These are phyloP conservation scores for Mustela nigripes DNA, from an alignment of 2,113 vertebrate species.

Conservation along the genomic window DNA sequence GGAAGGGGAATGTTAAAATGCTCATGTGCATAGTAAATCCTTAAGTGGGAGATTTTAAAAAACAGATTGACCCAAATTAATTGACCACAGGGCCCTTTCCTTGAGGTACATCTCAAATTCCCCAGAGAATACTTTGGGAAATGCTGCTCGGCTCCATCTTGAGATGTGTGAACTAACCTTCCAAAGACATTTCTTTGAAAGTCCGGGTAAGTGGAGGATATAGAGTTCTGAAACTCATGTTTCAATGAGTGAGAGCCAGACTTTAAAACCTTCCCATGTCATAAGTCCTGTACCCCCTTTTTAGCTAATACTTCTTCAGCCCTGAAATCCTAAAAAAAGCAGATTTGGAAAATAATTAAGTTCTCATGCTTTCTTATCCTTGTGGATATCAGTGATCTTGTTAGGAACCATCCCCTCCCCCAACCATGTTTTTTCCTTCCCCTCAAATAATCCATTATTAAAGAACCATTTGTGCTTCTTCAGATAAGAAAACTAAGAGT, in stretches of 20 bases:
- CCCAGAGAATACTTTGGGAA: not conserved
- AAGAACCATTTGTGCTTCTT: constrained; percentile 36
- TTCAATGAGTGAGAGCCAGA: constrained; percentile 51
- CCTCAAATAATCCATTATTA: constrained; percentile 8
- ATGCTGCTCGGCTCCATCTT: not conserved
- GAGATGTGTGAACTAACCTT: constrained; percentile 2
- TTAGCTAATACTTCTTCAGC: not conserved
- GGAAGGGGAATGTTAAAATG: not conserved
- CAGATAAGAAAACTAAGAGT: constrained; percentile 3
- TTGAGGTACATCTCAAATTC: not conserved
- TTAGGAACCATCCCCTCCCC: not conserved
- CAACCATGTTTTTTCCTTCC: not conserved
- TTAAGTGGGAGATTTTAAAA: not conserved
- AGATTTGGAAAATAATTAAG: constrained; percentile 30
- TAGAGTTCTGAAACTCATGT: not conserved
- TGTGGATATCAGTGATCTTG: not conserved
- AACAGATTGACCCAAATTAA: constrained; percentile 35
- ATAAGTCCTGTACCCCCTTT: not conserved
- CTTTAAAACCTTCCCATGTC: constrained; percentile 17
- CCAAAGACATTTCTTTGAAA: constrained; percentile 26
- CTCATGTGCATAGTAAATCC: not conserved
- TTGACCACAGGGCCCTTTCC: not conserved
- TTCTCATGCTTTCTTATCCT: not conserved
- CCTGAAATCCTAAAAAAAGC: constrained; percentile 21
- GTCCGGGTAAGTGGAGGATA: not conserved